Evolutionary conservation across 1,140 invertebrate genomes (phyloP).

Genomic region (Tetramorium parvispinum): DNA sequence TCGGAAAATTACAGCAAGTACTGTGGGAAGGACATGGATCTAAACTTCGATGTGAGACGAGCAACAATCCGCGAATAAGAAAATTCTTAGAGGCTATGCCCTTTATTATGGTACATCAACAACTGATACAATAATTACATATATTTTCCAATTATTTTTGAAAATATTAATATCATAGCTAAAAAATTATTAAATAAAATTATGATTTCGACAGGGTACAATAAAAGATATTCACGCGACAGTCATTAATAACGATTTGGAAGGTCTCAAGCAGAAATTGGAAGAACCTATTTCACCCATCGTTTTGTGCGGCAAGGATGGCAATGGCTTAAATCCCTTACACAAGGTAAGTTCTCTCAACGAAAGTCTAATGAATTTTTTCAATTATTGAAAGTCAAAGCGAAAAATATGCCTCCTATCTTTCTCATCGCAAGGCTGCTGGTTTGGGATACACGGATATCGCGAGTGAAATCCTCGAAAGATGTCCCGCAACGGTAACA

Average conservation of each 20-base stretch:
- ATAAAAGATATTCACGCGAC: constrained; percentile 93
- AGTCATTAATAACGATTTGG: constrained; percentile 91
- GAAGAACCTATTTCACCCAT: constrained; percentile 90
- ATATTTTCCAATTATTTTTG: neutral
- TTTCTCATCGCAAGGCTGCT: constrained; percentile 88
- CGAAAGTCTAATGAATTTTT: neutral
- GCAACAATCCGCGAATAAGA: constrained; percentile 92
- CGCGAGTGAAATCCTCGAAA: constrained; percentile 90
- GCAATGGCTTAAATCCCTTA: constrained; percentile 92
- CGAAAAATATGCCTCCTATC: neutral
- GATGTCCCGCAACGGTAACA: constrained; percentile 89
- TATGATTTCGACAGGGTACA: constrained; percentile 87
- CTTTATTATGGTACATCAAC: constrained; percentile 91
- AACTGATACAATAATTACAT: neutral
- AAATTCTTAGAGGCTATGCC: constrained; percentile 94
- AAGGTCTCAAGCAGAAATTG: constrained; percentile 88
- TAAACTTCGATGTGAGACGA: constrained; percentile 92
- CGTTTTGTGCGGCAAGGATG: constrained; percentile 92
- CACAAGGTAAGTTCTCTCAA: constrained; percentile 88
- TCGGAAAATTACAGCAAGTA: constrained; percentile 92
- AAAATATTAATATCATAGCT: neutral
- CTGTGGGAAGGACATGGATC: constrained; percentile 95
- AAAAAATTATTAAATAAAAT: neutral
- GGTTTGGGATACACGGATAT: constrained; percentile 91
- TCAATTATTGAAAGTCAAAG: neutral